These are phyloP conservation scores for Zeus faber DNA, from an alignment of 2,113 vertebrate species.

Conservation along the genomic window DNA sequence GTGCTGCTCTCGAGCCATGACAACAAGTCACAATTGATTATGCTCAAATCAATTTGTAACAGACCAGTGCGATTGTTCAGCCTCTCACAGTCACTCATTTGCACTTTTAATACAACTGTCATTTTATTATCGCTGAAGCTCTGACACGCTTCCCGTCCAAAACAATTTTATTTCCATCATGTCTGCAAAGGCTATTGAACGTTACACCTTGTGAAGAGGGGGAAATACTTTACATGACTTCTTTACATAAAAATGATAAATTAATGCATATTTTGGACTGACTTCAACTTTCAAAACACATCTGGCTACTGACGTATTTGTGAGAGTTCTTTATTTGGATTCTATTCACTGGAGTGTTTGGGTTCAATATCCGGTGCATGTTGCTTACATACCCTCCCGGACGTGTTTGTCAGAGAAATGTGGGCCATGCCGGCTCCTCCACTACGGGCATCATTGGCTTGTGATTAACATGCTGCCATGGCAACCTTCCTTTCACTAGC, in stretches of 20 bases:
- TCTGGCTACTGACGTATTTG: conserved; percentile 30
- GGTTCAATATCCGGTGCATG: conserved; percentile 60
- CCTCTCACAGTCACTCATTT: neutral
- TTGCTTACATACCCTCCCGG: conserved; percentile 25
- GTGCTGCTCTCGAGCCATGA: conserved; percentile 1
- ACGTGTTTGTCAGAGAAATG: conserved; percentile 66
- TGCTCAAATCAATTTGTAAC: conserved; percentile 9
- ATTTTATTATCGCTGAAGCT: too few relatives aligned
- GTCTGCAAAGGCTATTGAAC: neutral
- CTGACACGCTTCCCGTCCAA: too few relatives aligned
- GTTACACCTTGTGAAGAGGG: too few relatives aligned
- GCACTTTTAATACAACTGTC: neutral
- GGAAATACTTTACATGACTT: too few relatives aligned
- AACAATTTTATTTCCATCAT: too few relatives aligned
- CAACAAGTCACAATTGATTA: conserved; percentile 17
- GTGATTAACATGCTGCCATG: conserved; percentile 85
- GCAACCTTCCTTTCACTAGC: conserved; percentile 81
- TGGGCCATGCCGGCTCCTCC: conserved; percentile 76
- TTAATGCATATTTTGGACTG: conserved; percentile 24
- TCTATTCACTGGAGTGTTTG: too few relatives aligned
- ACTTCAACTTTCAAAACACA: conserved; percentile 10
- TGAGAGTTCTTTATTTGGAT: conserved; percentile 62
- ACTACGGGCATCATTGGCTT: conserved; percentile 81
- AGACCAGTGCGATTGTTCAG: conserved; percentile 1
- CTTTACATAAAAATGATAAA: too few relatives aligned